Evolutionary conservation across 2,888 invertebrate species (phyloP).

Genomic region (Notodonta dromedarius): DNA sequence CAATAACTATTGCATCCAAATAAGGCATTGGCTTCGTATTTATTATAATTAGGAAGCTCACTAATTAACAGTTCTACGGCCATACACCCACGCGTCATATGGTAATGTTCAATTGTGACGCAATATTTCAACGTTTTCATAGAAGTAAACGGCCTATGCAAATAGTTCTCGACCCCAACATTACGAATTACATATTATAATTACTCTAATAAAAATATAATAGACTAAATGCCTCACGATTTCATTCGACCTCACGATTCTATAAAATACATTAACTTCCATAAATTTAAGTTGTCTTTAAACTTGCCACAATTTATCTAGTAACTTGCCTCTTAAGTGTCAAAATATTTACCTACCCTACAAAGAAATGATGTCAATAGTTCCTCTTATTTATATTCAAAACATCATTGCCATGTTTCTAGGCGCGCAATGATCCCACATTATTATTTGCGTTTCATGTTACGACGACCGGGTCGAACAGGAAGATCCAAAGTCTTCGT

Average conservation of each 20-base stretch:
- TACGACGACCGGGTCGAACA: too few species aligned
- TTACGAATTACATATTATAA: constrained; percentile 27
- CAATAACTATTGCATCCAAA: background rate
- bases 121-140: constrained; percentile 24
- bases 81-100: background rate
- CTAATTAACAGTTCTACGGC: background rate
- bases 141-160: constrained; percentile 47
- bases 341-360: too few species aligned
- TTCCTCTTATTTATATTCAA: too few species aligned
- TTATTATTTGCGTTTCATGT: background rate
- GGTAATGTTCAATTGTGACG: constrained; percentile 19
- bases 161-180: constrained; percentile 34
- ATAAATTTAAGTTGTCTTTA: too few species aligned
- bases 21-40: background rate
- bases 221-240: background rate
- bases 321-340: too few species aligned
- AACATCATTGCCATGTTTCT: too few species aligned
- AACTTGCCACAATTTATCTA: too few species aligned
- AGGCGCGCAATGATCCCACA: background rate
- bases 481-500: too few species aligned
- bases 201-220: constrained; percentile 4
- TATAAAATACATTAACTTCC: too few species aligned
- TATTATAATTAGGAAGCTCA: too few species aligned
- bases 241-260: background rate
- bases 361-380: too few species aligned